Evolutionary conservation across 2,888 invertebrate species (phyloP), one percentile per base, ranked within the genome.

Genomic region (Sinodicranocentrus sp.): DNA sequence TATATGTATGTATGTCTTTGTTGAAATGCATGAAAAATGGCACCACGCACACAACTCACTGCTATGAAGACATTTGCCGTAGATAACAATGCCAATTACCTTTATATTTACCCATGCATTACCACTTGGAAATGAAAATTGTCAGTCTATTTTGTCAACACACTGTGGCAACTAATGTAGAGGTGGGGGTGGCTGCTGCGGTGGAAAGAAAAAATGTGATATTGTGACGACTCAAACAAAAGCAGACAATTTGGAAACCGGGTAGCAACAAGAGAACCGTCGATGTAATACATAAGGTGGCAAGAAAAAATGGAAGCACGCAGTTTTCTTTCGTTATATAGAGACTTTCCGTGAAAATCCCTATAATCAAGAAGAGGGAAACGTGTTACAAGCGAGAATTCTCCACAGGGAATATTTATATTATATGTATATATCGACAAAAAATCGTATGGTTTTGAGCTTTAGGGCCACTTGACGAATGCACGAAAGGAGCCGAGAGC

Each of bases 381-480:
- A n/a, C 19, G 3, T 33, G 5, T 6, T 10, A 33, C 33, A 33
- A 3, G 33, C 33, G 39, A 39, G 39, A 3, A 15, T 48, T 10
- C n/a, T 5, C 15, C 5, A 48, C 3, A 17, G 17, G 15, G 13
- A 6, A 59, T 25, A 59, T 1, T 59, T 1, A 6, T 15, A 8
- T 5, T 59, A 23, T 26, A 59, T 59, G 57, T 6, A 23, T 21
- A 13, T 23, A 10, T 13, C 10, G 23, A 2, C 10, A 21, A 2
- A 59, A 25, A 15, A 25, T 13, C 3, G 25, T 23, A 59, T 23
- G 19, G 17, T 17, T 19, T 17, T 48, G 61, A 59, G 75, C 10
- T 67, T 76, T 75, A 73, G 19, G 82, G 82, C 82, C 76, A 75
- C 82, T 82, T 82, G 82, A 82, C 82, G 82, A 82, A 76, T 76